These are phyloP conservation scores for Pogona vitticeps DNA, from an alignment of 2,113 vertebrate species.

Conservation along the genomic window DNA sequence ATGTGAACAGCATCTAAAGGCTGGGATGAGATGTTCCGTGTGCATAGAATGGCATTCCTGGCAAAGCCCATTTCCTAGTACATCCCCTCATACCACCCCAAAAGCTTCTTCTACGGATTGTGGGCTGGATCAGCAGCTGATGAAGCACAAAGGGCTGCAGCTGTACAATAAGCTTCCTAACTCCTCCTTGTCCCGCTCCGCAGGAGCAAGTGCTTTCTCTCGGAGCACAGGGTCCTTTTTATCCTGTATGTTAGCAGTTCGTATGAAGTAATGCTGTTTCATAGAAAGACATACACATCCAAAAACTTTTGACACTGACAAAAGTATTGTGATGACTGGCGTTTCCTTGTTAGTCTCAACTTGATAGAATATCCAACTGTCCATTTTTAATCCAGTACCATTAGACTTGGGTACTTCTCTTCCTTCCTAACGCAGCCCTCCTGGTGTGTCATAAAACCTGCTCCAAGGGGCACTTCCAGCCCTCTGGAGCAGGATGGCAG, in stretches of 20 bases:
- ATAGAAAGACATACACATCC: neutral
- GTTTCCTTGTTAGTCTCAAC: conserved; percentile 3
- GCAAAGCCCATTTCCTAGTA: neutral
- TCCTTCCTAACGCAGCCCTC: neutral
- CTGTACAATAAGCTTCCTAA: neutral
- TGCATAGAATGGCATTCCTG: neutral
- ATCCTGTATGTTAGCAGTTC: neutral
- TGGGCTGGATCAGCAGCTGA: neutral
- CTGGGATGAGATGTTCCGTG: neutral
- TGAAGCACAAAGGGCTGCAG: neutral
- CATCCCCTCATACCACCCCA: neutral
- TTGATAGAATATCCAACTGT: no score
- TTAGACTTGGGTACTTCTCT: no score
- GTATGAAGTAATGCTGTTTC: neutral
- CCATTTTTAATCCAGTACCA: no score
- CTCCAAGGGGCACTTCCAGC: neutral
- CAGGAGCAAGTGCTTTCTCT: neutral
- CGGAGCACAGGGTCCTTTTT: neutral
- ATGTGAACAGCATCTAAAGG: neutral
- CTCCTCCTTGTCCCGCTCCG: no score
- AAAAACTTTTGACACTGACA: neutral
- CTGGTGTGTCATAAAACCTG: neutral
- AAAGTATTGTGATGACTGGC: neutral
- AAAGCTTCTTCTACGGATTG: neutral
- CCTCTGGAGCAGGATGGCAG: neutral